These are phyloP conservation scores for Trichoplax adhaerens DNA, from an alignment of 37 sponge, comb jelly and placozoan genomes.

Conservation along the genomic window DNA sequence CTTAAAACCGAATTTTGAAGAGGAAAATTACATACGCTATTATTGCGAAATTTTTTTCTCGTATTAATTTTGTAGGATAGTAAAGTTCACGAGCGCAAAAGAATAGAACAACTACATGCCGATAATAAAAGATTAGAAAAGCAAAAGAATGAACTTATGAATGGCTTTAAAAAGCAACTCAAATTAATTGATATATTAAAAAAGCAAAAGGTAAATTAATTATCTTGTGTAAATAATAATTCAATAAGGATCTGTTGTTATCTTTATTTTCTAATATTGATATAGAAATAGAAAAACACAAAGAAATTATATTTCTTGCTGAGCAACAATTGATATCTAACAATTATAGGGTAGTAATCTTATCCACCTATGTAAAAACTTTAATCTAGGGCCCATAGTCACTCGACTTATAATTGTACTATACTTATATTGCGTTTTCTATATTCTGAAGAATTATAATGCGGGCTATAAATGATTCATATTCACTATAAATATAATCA, in stretches of 20 bases:
- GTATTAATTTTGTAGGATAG: conserved; percentile 21
- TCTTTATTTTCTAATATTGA: background rate
- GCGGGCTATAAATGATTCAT: background rate
- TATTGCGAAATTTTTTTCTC: too few species aligned
- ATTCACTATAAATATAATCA: background rate
- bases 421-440: too few species aligned
- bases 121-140: conserved; percentile 76
- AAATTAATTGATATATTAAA: conserved; percentile 91
- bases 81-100: conserved; percentile 33
- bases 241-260: background rate
- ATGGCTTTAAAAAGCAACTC: conserved; percentile 92
- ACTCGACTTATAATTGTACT: too few species aligned
- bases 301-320: too few species aligned
- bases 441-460: too few species aligned
- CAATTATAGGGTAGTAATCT: background rate
- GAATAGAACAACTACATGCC: conserved; percentile 26
- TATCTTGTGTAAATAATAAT: background rate
- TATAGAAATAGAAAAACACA: background rate
- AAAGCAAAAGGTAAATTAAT: conserved; percentile 55
- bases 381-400: too few species aligned
- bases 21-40: too few species aligned
- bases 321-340: background rate
- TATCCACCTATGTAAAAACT: background rate
- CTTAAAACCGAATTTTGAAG: too few species aligned
- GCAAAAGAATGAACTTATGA: conserved; percentile 78